Base-by-base conservation (phyloP, 2,113 vertebrate genomes). In the Xyrauchen texanus region DNA sequence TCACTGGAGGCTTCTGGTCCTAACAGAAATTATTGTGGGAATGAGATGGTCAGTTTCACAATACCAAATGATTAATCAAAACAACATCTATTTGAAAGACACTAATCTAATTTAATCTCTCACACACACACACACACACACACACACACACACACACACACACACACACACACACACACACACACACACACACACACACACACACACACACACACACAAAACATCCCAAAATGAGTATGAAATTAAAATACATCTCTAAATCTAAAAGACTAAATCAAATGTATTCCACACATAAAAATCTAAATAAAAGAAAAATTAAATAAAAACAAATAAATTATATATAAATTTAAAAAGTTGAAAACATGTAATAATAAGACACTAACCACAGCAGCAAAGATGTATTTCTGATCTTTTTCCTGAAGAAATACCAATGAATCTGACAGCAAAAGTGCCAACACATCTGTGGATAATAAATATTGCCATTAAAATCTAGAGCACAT, bases 1-100 rank as follows among this genome's bases (percentile, higher is more conserved):
- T 96, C 70, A 99, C 95, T 0, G 97, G 94, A 46, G 97, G 96
- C 83, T 99, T 99, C 93, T 96, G 97, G 84, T 99, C 97, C 98
- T 99, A 73, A 1, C 16, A 76, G 42, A 74, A 53, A 46, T 0
- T 45, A 61, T 16, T 34, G 49, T 21, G 45, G 51, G 76, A 10
- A 49, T 3, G 2, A 7, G 13, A 58, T n/a, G 55, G n/a, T 58
- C 6, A 13, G 52, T 55, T 55, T 12, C 52, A 21, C 0, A 3
- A 2, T 13, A 53, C 12, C 44, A 60, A 16, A 55, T 7, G 49
- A 72, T 21, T 21, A 7, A 58, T 68, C 7, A 9, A 44, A 55
- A 34, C 21, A 34, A 34, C 1, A 34, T n/a, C 21, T 34, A 34
- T 34, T 34, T 34, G 3, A 34, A 34, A 34, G 21, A 34, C 21